A percentile compares a stretch with the other conserved stretches of the same genome.
Evolutionary conservation across 2,888 invertebrate species (phyloP).

Genomic region (Pammene fasciana): DNA sequence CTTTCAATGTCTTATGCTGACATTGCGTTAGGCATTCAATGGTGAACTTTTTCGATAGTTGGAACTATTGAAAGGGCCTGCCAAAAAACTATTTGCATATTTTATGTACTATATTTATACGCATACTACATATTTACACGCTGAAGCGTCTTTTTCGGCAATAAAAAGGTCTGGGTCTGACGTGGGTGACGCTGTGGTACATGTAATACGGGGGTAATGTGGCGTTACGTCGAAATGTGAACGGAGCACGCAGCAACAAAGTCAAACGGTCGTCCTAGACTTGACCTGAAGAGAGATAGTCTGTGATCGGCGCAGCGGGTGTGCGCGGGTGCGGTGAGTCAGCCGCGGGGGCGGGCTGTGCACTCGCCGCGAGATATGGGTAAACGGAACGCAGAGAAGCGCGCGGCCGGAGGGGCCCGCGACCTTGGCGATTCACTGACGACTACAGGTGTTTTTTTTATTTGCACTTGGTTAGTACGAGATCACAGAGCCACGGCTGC

Average conservation of each 20-base stretch:
- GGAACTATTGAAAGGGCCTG: not conserved
- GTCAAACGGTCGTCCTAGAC: conserved; percentile 65
- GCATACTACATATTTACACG: not conserved
- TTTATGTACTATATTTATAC: not conserved
- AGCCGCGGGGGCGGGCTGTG: conserved; percentile 71
- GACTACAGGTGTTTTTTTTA: conserved; percentile 81
- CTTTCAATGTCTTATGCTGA: conserved; percentile 41
- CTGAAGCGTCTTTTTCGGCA: not conserved
- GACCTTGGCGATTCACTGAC: conserved; percentile 80
- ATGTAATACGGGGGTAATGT: conserved; percentile 25
- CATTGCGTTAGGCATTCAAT: conserved; percentile 1
- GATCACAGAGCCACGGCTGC: conserved; percentile 64
- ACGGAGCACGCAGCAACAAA: conserved; percentile 47
- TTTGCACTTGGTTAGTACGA: conserved; percentile 67
- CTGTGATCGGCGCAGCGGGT: conserved; percentile 47
- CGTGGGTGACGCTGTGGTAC: not conserved
- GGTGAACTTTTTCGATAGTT: not conserved
- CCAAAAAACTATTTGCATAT: conserved; percentile 1
- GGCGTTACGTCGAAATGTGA: conserved; percentile 23
- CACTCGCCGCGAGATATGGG: conserved; percentile 81
- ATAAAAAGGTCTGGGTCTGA: conserved; percentile 2
- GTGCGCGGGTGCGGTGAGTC: conserved; percentile 65
- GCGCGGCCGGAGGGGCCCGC: conserved; percentile 67
- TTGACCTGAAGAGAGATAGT: conserved; percentile 55
- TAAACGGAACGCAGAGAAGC: conserved; percentile 78